These are phyloP conservation scores for Colaptes auratus DNA, from an alignment of 2,113 vertebrate genomes.

Conservation along the genomic window DNA sequence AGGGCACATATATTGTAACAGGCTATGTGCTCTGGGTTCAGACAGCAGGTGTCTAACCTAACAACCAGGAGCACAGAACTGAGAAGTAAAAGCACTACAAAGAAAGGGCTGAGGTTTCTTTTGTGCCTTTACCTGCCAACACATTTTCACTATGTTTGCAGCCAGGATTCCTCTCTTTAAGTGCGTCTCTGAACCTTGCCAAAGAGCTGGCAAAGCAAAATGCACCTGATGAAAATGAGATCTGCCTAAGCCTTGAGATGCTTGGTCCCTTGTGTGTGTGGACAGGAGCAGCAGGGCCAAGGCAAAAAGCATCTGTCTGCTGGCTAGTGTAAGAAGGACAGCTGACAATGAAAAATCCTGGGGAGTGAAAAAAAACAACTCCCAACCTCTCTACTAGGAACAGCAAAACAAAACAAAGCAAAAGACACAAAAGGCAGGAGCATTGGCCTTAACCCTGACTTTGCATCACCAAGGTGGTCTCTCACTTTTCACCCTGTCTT, in stretches of 20 bases:
- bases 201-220: slow-evolving; percentile 29
- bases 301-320: not conserved
- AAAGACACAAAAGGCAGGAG: not conserved
- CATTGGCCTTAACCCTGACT: not conserved
- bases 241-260: not conserved
- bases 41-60: not conserved
- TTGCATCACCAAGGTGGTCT: not conserved
- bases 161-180: not conserved
- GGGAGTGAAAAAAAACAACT: not conserved
- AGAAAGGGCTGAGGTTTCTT: not conserved
- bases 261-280: not conserved
- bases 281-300: not conserved
- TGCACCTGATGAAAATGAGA: not conserved
- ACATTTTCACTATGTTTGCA: not conserved
- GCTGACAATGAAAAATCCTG: not conserved
- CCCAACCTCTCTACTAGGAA: not conserved
- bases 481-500: rapidly evolving
- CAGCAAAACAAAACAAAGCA: not conserved
- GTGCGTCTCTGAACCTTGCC: not conserved
- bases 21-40: not conserved
- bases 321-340: not conserved
- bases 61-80: not conserved
- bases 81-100: not conserved
- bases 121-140: not conserved
- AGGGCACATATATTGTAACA: not conserved